A percentile compares a stretch with the other conserved stretches of the same genome.
Evolutionary conservation across 2,888 invertebrate genomes (phyloP).

Genomic region (Sminthurides aquaticus): DNA sequence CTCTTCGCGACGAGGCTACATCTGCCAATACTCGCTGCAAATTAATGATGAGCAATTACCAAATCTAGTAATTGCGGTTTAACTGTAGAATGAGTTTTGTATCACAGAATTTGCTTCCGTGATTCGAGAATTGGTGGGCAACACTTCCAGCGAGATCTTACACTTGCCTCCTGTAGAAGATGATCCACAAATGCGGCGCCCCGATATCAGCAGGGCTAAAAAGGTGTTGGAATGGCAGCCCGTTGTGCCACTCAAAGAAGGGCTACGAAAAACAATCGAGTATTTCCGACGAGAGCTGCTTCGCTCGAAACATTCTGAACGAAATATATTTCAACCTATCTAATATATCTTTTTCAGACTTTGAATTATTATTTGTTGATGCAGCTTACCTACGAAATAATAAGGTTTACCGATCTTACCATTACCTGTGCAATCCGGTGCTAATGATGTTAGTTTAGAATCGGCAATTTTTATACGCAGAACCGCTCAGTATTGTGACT

Average conservation of each 20-base stretch:
- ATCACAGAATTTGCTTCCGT: slow-evolving; percentile 74
- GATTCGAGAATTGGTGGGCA: slow-evolving; percentile 76
- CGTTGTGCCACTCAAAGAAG: slow-evolving; percentile 70
- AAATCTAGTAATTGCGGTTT: too few relatives aligned
- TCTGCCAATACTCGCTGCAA: too few relatives aligned
- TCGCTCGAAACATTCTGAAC: slow-evolving; percentile 53
- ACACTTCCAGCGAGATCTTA: slow-evolving; percentile 67
- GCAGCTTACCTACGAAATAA: not conserved
- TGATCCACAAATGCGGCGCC: slow-evolving; percentile 89
- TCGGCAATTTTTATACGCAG: too few relatives aligned
- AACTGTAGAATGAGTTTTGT: too few relatives aligned
- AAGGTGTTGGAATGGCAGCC: slow-evolving; percentile 84
- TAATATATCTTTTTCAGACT: slow-evolving; percentile 26
- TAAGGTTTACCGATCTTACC: too few relatives aligned
- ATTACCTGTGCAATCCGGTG: too few relatives aligned
- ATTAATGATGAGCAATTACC: too few relatives aligned
- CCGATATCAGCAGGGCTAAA: slow-evolving; percentile 85
- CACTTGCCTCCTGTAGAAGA: slow-evolving; percentile 83
- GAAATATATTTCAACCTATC: slow-evolving; percentile 47
- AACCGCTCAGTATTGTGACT: too few relatives aligned
- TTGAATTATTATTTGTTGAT: not conserved
- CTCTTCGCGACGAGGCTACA: not conserved
- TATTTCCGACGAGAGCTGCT: slow-evolving; percentile 84
- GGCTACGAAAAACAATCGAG: slow-evolving; percentile 82
- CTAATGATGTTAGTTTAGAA: too few relatives aligned